Evolutionary conservation across 2,797 vertebrate genomes (phyloP), one percentile per base, ranked within the genome.

Genomic region (Coilia nasus): DNA sequence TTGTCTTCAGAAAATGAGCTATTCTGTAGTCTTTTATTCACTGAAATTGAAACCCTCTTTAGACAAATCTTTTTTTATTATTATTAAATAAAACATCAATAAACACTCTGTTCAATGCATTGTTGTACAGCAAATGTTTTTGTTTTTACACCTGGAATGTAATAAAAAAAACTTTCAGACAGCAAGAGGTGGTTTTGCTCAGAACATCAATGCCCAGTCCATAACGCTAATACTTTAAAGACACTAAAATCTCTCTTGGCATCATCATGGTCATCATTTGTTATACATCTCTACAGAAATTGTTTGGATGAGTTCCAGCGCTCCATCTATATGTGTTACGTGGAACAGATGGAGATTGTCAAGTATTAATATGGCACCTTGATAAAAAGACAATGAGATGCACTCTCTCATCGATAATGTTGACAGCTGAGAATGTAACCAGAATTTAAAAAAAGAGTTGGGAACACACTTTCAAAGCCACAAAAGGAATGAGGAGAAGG

Each of bases 71-170:
- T 82, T 64, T 81, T 81, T 3, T 81, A 92, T 91, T 93, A 92
- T 91, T 93, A 94, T 91, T 93, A 60, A 91, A 93, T 88, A 92
- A 92, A 91, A 91, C 83, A 86, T 84, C 21, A 23, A 83, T 17
- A 91, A 86, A 85, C 83, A 85, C 81, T 50, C 83, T 88, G 50
- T 81, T 87, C 54, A 85, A 80, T 50, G 83, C 67, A 85, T 41
- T 82, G 81, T 88, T 83, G 87, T 85, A 84, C 86, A 82, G 87
- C 86, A 89, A 83, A 84, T 21, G 84, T 81, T 85, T 21, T 85
- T 23, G 81, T 64, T 81, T 64, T 85, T 25, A 83, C 75, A 21
- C 25, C 47, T 84, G 44, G 21, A 21, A 46, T 82, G 3, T 56
- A 35, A 57, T 82, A 9, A 75, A 75, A 23, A 21, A 82, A 56